Percentiles rank a stretch among this genome's conserved stretches.
These are phyloP conservation scores for Mesorhabditis sp. DNA, from an alignment of 2,888 invertebrate species.

Conservation along the genomic window DNA sequence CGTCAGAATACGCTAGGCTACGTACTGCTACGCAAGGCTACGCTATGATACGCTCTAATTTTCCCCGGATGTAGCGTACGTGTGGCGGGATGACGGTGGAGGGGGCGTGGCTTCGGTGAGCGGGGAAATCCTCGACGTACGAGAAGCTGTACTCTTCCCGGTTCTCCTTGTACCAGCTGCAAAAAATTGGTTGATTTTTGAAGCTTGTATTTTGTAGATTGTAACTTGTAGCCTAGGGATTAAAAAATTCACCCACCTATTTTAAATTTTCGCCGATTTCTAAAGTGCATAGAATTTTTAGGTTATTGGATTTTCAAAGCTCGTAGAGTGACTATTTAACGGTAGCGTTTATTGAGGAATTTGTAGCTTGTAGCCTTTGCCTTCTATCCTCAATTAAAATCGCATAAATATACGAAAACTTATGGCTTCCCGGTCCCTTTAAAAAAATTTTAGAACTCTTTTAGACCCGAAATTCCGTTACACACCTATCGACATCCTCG, in stretches of 20 bases:
- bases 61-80: no score
- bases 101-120: neutral
- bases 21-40: no score
- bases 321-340: neutral
- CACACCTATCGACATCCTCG: conserved; percentile 49
- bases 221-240: no score
- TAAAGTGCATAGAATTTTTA: neutral
- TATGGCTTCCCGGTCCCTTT: no score
- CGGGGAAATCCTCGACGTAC: neutral
- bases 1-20: no score
- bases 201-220: neutral
- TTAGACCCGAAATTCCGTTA: neutral
- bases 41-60: no score
- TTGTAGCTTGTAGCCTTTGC: no score
- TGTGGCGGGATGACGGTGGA: neutral
- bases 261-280: neutral
- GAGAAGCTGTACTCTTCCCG: conserved; percentile 35
- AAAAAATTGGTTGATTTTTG: neutral
- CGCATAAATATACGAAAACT: neutral
- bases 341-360: neutral
- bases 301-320: neutral
- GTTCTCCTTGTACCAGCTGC: conserved; percentile 42
- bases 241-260: neutral
- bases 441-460: neutral
- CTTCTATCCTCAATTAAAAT: neutral